Base-by-base conservation (phyloP, 2,888 invertebrate species). In the Tipula lateralis region DNA sequence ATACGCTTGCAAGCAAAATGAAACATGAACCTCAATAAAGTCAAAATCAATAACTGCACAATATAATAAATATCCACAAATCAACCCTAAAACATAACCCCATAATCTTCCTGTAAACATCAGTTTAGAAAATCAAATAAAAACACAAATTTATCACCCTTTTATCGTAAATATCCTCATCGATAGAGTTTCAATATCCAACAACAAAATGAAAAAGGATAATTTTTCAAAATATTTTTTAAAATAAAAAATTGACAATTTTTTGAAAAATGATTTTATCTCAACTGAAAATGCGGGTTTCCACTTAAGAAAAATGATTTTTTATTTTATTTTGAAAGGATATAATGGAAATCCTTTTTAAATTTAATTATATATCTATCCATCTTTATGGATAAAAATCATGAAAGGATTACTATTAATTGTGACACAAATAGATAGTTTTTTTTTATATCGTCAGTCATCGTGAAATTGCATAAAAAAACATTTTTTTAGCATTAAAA, bases 251-350 rank as follows among this genome's bases (percentile, higher is more conserved):
- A 6, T 66, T 66, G 66, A 66, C 66, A 66, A 9, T 24, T 66
- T 66, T 66, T 66, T 66, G 66, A 66, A 66, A 66, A 66, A 66
- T 66, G 24, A 66, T 66, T 66, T 66, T 66, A 66, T 66, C 66
- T 24, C 19, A 66, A 24, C 66, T 66, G 66, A 66, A 66, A 66
- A 66, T 66, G 66, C 66, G 66, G 66, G 66, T 66, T 66, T 66
- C 24, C 66, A 66, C 66, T 66, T 66, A 66, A 66, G 66, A 66
- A 66, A 66, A 66, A 66, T 66, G 66, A 66, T 50, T 50, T 50
- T 50, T 50, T 39, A n/a, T 39, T 39, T 13, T 66, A 66, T 19
- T 66, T 66, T 66, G 19, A 66, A 24, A 66, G 66, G 66, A 66
- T 66, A 66, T 66, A 66, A 66, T 66, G 66, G 66, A 66, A 66